phyloP scores from a whole-genome alignment of 1,140 invertebrate species.

The Arctopsyche grandis region DNA sequence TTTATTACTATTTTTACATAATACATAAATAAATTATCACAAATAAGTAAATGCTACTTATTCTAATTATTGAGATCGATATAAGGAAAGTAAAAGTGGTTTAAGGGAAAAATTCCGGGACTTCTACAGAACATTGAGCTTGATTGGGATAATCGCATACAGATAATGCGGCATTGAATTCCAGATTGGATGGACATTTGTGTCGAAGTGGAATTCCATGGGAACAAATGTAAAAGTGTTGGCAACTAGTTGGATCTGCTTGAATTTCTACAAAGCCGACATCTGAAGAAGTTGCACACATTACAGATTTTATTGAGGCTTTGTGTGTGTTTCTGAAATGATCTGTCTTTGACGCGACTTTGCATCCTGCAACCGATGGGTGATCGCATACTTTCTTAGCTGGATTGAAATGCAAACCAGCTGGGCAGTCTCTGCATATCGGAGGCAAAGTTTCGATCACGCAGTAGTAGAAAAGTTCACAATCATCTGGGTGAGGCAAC shows the following conservation, averaged over 20 bases:
- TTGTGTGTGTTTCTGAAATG: background rate
- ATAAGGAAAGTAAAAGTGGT: no score
- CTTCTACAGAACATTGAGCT: constrained; percentile 30
- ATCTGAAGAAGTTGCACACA: background rate
- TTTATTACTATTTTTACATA: no score
- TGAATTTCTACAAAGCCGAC: background rate
- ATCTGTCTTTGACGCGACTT: background rate
- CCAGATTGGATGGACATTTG: constrained; percentile 57
- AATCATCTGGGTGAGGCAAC: constrained; percentile 56
- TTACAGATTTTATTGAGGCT: no score
- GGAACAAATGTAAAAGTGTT: constrained; percentile 54
- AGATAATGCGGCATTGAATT: constrained; percentile 57
- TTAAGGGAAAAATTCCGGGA: no score
- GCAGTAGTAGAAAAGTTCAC: constrained; percentile 56
- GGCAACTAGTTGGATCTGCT: constrained; percentile 51
- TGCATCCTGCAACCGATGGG: constrained; percentile 36
- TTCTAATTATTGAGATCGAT: no score
- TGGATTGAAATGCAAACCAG: constrained; percentile 54
- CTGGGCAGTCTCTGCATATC: constrained; percentile 57
- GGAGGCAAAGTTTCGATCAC: constrained; percentile 40
- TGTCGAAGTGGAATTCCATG: constrained; percentile 45
- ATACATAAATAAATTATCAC: no score
- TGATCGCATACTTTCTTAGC: constrained; percentile 55
- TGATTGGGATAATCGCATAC: constrained; percentile 58
- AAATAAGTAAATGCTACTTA: no score